Evolutionary conservation across 2,797 vertebrate species (phyloP).

Genomic region (Pantherophis vulpinus): DNA sequence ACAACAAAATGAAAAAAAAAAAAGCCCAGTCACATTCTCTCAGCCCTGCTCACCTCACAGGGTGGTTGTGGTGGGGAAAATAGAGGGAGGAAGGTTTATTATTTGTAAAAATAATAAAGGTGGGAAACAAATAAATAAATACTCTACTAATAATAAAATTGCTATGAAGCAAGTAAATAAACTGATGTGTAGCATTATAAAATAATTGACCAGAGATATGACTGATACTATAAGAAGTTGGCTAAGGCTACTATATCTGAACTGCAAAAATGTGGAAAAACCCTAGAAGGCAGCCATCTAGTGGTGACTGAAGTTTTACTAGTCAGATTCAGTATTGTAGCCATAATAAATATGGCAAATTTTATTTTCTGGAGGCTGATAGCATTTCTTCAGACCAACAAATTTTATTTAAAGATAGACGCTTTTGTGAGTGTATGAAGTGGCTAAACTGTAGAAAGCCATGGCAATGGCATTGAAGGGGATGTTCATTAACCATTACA

Average conservation of each 20-base stretch:
- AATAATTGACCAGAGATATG: background rate
- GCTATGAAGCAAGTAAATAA: conserved; percentile 21
- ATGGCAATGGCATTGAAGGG: background rate
- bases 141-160: conserved; percentile 8
- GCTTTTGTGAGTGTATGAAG: background rate
- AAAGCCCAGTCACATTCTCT: background rate
- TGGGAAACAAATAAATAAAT: background rate
- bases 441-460: background rate
- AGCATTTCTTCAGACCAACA: background rate
- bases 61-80: background rate
- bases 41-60: background rate
- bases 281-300: background rate
- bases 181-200: background rate
- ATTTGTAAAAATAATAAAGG: background rate
- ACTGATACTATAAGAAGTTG: background rate
- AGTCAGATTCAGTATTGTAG: background rate
- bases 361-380: background rate
- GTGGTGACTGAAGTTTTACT: background rate
- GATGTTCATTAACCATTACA: background rate
- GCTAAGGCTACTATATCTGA: background rate
- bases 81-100: background rate
- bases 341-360: conserved; percentile 3
- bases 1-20: background rate
- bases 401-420: background rate
- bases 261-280: background rate